A percentile compares a stretch with the other conserved stretches of the same genome.
phyloP scores from a whole-genome alignment of 1,140 invertebrate genomes.

The Procambarus clarkii region DNA sequence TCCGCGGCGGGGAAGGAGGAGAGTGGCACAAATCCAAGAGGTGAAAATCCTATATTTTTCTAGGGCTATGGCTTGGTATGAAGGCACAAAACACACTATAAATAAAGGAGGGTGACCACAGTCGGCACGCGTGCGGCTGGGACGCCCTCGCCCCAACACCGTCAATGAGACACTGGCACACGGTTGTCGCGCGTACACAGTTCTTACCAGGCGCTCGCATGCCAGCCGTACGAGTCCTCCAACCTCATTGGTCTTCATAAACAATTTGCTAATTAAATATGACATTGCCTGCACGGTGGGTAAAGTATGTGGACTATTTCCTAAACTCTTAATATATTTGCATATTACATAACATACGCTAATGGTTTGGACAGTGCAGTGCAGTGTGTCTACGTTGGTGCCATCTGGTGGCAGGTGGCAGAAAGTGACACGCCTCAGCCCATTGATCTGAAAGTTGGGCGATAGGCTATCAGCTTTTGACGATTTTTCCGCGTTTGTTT shows the following conservation, averaged over 20 bases:
- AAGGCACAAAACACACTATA: constrained; percentile 27
- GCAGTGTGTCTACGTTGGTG: background rate
- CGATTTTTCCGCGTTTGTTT: background rate
- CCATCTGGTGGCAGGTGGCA: constrained; percentile 21
- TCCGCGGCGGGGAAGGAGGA: background rate
- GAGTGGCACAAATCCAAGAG: constrained; percentile 19
- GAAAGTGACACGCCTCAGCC: constrained; percentile 34
- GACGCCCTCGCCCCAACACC: constrained; percentile 17
- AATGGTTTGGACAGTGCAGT: background rate
- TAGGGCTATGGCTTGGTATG: background rate
- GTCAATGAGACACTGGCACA: constrained; percentile 22
- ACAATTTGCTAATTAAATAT: background rate
- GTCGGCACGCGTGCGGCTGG: background rate
- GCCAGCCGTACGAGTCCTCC: constrained; percentile 5
- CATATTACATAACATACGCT: no score
- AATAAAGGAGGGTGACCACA: constrained; percentile 18
- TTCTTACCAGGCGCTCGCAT: background rate
- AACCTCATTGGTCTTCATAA: background rate
- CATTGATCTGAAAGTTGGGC: constrained; percentile 42
- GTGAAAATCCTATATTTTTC: constrained; percentile 13
- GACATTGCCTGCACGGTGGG: background rate
- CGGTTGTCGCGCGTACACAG: constrained; percentile 26
- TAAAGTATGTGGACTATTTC: background rate
- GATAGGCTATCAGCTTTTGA: constrained; percentile 13
- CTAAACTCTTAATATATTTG: background rate